Conservation (phyloP, 2,797 vertebrate genomes). For the Sciurus carolinensis region DNA sequence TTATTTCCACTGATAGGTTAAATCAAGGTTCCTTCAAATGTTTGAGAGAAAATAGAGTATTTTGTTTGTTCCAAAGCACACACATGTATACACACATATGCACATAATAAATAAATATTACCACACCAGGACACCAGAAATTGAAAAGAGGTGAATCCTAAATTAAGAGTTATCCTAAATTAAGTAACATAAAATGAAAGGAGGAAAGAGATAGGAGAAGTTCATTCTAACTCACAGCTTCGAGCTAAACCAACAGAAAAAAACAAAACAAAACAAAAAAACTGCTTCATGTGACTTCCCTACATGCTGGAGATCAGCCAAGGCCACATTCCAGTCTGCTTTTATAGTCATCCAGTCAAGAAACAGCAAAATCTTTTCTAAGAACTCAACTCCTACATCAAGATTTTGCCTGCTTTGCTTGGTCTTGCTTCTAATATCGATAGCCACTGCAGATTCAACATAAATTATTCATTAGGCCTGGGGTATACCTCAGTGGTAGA, state of each 20-base stretch:
- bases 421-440: neutral
- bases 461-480: neutral
- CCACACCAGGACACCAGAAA: neutral
- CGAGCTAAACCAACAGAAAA: neutral
- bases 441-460: neutral
- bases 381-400: neutral
- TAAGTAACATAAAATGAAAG: neutral
- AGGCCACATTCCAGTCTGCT: neutral
- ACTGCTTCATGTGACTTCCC: neutral
- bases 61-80: neutral
- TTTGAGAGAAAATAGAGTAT: constrained; percentile 10
- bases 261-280: no score
- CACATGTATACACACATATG: rapidly evolving
- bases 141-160: neutral
- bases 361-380: neutral
- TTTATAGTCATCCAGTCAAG: neutral
- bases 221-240: neutral
- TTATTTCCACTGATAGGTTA: neutral
- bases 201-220: neutral
- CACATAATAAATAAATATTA: neutral
- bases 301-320: neutral
- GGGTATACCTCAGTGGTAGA: neutral
- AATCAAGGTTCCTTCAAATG: constrained; percentile 8
- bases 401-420: neutral
- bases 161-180: neutral